Evolutionary conservation across 2,113 vertebrate genomes (phyloP).

Genomic region (Tachysurus fulvidraco): DNA sequence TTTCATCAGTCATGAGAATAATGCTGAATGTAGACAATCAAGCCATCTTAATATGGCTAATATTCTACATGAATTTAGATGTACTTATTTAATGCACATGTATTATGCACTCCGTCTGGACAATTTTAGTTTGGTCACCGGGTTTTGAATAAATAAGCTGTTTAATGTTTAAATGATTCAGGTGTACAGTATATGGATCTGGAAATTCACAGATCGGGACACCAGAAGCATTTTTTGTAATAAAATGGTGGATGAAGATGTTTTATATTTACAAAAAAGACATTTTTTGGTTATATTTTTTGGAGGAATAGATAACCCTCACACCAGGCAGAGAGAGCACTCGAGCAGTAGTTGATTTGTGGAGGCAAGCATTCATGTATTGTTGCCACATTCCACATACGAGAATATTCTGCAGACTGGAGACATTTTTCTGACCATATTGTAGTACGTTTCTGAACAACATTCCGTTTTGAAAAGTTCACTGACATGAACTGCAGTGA

Average conservation of each 20-base stretch:
- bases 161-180: not conserved
- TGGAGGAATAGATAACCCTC: not conserved
- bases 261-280: not conserved
- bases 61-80: not conserved
- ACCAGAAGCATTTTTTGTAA: not conserved
- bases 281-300: not conserved
- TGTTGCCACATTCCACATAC: slow-evolving; percentile 13
- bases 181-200: not conserved
- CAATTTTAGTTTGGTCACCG: not conserved
- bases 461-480: not conserved
- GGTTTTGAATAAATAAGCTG: not conserved
- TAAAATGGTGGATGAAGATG: not conserved
- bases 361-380: slow-evolving; percentile 20
- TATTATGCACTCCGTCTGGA: not conserved
- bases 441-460: slow-evolving; percentile 8
- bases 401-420: slow-evolving; percentile 1
- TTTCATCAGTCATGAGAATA: not conserved
- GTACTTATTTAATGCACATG: not conserved
- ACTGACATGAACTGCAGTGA: not conserved
- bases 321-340: not conserved
- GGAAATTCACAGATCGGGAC: not conserved
- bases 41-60: not conserved
- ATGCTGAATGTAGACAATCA: not conserved
- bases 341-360: not conserved
- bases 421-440: not conserved